Evolutionary conservation across 1,140 invertebrate species (phyloP).

Genomic region (Drosophila pseudoananassae): DNA sequence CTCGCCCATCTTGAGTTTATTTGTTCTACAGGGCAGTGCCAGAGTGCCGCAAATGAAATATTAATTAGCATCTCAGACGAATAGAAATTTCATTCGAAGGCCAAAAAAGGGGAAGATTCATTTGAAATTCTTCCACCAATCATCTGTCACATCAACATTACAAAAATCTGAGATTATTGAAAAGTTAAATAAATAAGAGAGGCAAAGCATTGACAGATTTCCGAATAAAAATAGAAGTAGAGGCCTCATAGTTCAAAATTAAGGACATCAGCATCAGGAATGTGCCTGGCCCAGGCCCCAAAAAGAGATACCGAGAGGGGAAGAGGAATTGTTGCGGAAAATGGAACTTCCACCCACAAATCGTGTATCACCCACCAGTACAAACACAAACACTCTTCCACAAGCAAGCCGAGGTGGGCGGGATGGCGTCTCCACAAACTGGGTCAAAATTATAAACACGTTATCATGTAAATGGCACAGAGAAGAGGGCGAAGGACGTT

Average conservation of each 20-base stretch:
- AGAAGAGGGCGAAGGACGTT: neutral
- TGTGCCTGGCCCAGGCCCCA: slow-evolving; percentile 38
- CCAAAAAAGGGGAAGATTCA: slow-evolving; percentile 24
- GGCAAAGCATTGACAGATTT: neutral
- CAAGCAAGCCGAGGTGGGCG: slow-evolving; percentile 9
- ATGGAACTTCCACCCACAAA: slow-evolving; percentile 54
- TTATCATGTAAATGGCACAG: slow-evolving; percentile 80
- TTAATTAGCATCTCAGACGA: slow-evolving; percentile 72
- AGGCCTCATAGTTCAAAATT: slow-evolving; percentile 47
- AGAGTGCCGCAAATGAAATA: slow-evolving; percentile 64
- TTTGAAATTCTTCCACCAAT: neutral
- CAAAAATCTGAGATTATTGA: neutral
- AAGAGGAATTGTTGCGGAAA: slow-evolving; percentile 7
- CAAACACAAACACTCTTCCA: slow-evolving; percentile 32
- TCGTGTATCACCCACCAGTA: slow-evolving; percentile 17
- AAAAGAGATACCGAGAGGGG: slow-evolving; percentile 44
- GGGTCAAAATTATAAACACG: slow-evolving; percentile 82
- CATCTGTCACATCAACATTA: neutral
- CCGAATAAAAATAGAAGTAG: neutral
- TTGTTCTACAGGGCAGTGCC: slow-evolving; percentile 36
- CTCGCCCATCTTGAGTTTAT: slow-evolving; percentile 34
- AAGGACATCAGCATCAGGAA: slow-evolving; percentile 65
- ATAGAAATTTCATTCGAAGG: slow-evolving; percentile 51
- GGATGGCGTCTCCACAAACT: slow-evolving; percentile 55
- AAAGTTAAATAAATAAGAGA: neutral